phyloP scores from a whole-genome alignment of 2,888 invertebrate species.

The Maniola hyperantus region DNA sequence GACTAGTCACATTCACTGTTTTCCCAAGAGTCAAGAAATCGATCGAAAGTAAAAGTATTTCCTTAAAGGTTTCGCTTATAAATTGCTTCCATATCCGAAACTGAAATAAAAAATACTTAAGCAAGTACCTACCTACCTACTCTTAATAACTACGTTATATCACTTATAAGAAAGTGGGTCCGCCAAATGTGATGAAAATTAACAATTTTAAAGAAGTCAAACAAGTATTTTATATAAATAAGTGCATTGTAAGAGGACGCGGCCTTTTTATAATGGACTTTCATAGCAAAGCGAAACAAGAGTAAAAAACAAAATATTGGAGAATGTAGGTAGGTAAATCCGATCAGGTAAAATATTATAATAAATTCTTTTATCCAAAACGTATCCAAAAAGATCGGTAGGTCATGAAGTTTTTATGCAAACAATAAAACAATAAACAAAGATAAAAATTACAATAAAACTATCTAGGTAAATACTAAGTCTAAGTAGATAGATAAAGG shows the following conservation, averaged over 20 bases:
- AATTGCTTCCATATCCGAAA: conserved; percentile 18
- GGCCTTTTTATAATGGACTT: background rate
- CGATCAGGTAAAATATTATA: too few species aligned
- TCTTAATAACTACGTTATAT: background rate
- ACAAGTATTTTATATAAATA: conserved; percentile 4
- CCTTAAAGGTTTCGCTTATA: background rate
- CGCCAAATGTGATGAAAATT: background rate
- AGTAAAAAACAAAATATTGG: background rate
- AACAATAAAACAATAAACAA: too few species aligned
- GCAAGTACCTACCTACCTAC: too few species aligned
- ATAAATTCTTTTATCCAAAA: too few species aligned
- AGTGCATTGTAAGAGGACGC: background rate
- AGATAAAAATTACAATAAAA: too few species aligned
- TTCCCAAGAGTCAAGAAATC: background rate
- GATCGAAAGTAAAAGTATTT: conserved; percentile 12
- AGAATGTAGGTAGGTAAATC: background rate
- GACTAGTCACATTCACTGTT: background rate
- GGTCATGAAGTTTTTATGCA: too few species aligned
- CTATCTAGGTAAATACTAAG: too few species aligned
- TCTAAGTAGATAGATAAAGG: too few species aligned
- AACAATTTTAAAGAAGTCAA: background rate
- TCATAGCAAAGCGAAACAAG: background rate
- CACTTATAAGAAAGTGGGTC: background rate
- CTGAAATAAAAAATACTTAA: conserved; percentile 9
- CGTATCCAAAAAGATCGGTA: too few species aligned